These are phyloP conservation scores for Pristionchus pacificus DNA, from an alignment of 1,140 invertebrate species.

Conservation along the genomic window DNA sequence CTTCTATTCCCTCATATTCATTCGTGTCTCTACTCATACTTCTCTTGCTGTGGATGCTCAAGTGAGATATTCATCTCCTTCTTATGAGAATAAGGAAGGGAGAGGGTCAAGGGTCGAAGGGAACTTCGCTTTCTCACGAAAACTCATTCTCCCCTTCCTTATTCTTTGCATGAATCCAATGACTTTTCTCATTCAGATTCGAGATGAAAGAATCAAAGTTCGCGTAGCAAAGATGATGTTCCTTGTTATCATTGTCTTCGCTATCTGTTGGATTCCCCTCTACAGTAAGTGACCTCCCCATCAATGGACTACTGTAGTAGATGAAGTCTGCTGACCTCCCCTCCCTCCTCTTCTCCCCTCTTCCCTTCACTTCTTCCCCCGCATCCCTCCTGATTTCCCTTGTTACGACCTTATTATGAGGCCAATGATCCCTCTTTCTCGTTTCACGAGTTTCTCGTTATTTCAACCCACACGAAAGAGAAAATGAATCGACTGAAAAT, in stretches of 20 bases:
- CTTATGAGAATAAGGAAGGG: neutral
- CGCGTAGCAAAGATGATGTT: conserved; percentile 95
- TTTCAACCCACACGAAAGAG: no score
- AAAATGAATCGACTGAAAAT: no score
- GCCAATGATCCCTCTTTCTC: no score
- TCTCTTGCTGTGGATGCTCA: conserved; percentile 73
- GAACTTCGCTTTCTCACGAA: no score
- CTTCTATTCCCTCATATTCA: conserved; percentile 48
- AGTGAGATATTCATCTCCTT: conserved; percentile 59
- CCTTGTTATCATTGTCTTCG: conserved; percentile 86
- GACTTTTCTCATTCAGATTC: no score
- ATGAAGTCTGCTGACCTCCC: neutral
- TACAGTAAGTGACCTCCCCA: conserved; percentile 64
- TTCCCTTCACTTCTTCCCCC: conserved; percentile 9
- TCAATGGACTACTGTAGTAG: neutral
- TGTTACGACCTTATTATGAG: no score
- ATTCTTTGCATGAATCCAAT: conserved; percentile 14
- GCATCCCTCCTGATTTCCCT: no score
- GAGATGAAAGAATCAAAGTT: conserved; percentile 76
- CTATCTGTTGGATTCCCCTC: conserved; percentile 86
- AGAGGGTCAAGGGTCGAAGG: no score
- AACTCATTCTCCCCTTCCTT: conserved; percentile 8
- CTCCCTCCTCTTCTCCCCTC: conserved; percentile 3
- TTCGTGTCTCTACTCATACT: conserved; percentile 45
- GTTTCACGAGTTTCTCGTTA: no score